Conservation (phyloP, 2,797 vertebrate genomes). For the Xerus rutilus region DNA sequence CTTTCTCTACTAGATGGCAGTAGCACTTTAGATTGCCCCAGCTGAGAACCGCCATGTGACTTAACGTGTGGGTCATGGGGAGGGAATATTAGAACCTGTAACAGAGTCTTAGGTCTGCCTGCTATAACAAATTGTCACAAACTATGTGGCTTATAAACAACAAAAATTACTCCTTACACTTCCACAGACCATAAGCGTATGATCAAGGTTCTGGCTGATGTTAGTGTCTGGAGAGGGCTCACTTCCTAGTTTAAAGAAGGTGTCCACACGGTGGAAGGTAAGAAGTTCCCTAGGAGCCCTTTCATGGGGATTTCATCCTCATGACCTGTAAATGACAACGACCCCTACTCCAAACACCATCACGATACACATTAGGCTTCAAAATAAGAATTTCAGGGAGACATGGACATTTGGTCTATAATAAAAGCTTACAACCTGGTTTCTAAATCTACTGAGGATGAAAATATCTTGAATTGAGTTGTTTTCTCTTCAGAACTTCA, state of each 20-base stretch:
- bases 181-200: not conserved
- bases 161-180: too few relatives aligned
- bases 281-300: not conserved
- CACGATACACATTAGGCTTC: not conserved
- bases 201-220: not conserved
- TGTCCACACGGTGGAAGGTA: accelerated
- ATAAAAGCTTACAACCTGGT: not conserved
- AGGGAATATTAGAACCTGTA: not conserved
- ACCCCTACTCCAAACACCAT: not conserved
- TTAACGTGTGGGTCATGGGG: not conserved
- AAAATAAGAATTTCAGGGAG: not conserved
- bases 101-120: not conserved
- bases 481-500: not conserved
- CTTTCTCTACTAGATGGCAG: not conserved
- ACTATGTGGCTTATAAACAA: not conserved
- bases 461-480: not conserved
- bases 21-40: accelerated
- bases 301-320: too few relatives aligned
- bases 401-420: too few relatives aligned
- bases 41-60: not conserved
- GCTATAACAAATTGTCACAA: not conserved
- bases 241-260: not conserved
- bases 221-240: not conserved
- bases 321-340: not conserved
- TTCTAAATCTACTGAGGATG: not conserved